Conservation (phyloP, 1,140 invertebrate genomes). For the Phymastichus coffea region DNA sequence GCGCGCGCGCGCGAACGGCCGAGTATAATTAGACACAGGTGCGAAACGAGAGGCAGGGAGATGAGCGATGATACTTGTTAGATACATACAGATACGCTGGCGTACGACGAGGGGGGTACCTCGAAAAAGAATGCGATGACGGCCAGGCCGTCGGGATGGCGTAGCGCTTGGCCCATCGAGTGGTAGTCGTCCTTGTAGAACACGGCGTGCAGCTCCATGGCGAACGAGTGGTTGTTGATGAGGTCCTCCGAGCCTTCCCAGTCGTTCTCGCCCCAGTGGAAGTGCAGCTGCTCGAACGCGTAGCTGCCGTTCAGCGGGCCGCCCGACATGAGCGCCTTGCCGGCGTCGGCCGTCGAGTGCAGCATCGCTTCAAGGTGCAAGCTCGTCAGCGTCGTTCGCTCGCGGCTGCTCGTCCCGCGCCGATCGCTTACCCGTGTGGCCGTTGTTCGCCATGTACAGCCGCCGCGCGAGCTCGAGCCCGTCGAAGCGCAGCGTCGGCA, state of each 20-base stretch:
- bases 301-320: slow-evolving; percentile 72
- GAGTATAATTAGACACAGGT: too few species aligned
- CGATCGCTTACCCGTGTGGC: slow-evolving; percentile 70
- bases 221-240: slow-evolving; percentile 68
- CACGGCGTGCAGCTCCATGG: slow-evolving; percentile 84
- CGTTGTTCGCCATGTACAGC: slow-evolving; percentile 69
- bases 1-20: too few species aligned
- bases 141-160: slow-evolving; percentile 71
- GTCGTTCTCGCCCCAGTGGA: slow-evolving; percentile 79
- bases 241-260: slow-evolving; percentile 83
- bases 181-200: slow-evolving; percentile 76
- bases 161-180: slow-evolving; percentile 63
- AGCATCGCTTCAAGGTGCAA: slow-evolving; percentile 33
- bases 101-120: too few species aligned
- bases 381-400: too few species aligned
- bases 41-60: too few species aligned
- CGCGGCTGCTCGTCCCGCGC: too few species aligned
- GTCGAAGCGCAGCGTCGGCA: slow-evolving; percentile 59
- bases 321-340: slow-evolving; percentile 60
- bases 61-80: too few species aligned
- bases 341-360: slow-evolving; percentile 59
- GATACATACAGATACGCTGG: too few species aligned
- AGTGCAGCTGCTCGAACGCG: slow-evolving; percentile 80
- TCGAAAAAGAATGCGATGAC: slow-evolving; percentile 84
- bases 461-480: slow-evolving; percentile 60